Percentiles rank a stretch among this genome's conserved stretches.
Conservation (phyloP, 2,888 invertebrate species). For the Synanthedon vespiformis region DNA sequence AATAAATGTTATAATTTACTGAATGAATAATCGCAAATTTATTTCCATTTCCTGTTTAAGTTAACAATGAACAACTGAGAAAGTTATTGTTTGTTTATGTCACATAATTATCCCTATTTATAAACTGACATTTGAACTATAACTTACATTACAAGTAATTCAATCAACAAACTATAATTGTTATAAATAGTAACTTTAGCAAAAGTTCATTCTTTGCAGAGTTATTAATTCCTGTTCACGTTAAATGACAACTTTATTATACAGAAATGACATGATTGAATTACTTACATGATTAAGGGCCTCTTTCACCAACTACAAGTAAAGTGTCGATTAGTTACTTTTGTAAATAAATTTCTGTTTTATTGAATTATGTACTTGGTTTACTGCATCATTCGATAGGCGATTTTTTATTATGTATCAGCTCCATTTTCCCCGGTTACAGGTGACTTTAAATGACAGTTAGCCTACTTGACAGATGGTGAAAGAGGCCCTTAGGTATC, state of each 20-base stretch:
- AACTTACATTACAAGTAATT: background rate
- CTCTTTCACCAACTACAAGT: too few species aligned
- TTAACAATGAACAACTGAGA: background rate
- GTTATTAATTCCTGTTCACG: conserved; percentile 21
- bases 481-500: too few species aligned
- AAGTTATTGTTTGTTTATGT: background rate
- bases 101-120: background rate
- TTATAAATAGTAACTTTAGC: background rate
- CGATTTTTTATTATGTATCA: too few species aligned
- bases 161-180: background rate
- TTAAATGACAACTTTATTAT: background rate
- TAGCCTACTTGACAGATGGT: too few species aligned
- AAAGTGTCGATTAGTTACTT: too few species aligned
- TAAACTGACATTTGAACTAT: too few species aligned
- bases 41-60: background rate
- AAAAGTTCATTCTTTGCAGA: conserved; percentile 25
- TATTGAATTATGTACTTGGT: too few species aligned
- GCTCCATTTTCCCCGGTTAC: too few species aligned
- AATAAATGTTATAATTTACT: background rate
- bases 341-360: too few species aligned
- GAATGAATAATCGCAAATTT: background rate
- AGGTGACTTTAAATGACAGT: too few species aligned
- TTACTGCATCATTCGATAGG: too few species aligned
- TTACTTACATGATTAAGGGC: too few species aligned
- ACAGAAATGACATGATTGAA: background rate